phyloP scores from a whole-genome alignment of 2,797 vertebrate species.

The Chelmon rostratus region DNA sequence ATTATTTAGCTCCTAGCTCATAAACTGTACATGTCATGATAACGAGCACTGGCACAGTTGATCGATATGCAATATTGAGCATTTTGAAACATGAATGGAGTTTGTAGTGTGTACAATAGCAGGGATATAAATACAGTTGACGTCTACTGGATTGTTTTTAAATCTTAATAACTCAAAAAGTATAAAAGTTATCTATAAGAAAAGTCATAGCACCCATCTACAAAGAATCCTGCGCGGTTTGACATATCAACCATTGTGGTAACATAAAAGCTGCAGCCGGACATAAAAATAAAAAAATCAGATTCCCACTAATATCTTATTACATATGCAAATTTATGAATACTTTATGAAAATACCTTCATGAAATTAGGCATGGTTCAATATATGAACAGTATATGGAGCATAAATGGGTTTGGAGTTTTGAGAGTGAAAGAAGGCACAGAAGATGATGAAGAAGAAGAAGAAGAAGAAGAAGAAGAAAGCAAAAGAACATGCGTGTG shows the following conservation, averaged over 20 bases:
- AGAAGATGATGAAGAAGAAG: constrained; percentile 49
- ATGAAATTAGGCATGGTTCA: constrained; percentile 60
- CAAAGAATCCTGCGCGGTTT: constrained; percentile 50
- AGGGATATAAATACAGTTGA: constrained; percentile 71
- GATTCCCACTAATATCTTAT: constrained; percentile 52
- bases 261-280: constrained; percentile 46
- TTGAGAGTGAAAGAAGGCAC: constrained; percentile 70
- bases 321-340: constrained; percentile 66
- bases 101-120: constrained; percentile 59
- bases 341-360: constrained; percentile 76
- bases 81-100: constrained; percentile 53
- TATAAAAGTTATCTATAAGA: constrained; percentile 79
- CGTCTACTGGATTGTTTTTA: constrained; percentile 64
- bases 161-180: constrained; percentile 73
- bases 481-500: constrained; percentile 35
- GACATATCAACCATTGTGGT: constrained; percentile 43
- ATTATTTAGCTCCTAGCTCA: constrained; percentile 51
- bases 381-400: constrained; percentile 62
- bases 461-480: constrained; percentile 48
- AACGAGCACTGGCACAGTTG: constrained; percentile 42
- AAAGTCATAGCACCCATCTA: constrained; percentile 73
- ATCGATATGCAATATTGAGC: constrained; percentile 54
- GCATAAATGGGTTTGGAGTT: constrained; percentile 58
- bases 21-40: constrained; percentile 56
- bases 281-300: constrained; percentile 51